Conservation (phyloP, 2,113 vertebrate species). For the Haplotaxodon microlepis region DNA sequence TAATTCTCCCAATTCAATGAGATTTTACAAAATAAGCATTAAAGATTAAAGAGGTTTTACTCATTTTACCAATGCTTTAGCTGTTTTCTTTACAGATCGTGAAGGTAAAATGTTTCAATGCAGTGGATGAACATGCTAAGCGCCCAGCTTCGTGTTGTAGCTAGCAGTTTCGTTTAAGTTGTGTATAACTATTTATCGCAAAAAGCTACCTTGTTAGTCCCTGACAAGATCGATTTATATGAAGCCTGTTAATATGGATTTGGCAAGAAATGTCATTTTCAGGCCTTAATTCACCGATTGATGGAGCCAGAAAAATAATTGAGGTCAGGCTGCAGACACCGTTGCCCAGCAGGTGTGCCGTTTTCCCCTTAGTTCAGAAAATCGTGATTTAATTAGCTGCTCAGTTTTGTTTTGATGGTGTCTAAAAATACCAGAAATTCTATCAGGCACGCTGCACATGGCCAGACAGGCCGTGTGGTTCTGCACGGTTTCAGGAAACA, state of each 20-base stretch:
- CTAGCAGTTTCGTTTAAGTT: not conserved
- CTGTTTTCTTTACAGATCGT: not conserved
- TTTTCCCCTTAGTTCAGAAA: not conserved
- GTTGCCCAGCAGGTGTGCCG: not conserved
- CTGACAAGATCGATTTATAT: not conserved
- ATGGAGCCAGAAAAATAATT: not conserved
- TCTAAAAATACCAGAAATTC: slow-evolving; percentile 40
- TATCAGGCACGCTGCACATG: not conserved
- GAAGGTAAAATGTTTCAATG: not conserved
- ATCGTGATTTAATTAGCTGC: slow-evolving; percentile 17
- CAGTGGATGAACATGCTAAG: not conserved
- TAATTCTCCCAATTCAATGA: not conserved
- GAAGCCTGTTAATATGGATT: not conserved
- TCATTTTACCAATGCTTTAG: not conserved
- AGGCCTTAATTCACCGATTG: not conserved
- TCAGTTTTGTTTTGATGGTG: slow-evolving; percentile 26
- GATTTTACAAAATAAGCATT: not conserved
- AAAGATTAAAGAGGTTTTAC: not conserved
- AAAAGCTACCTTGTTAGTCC: not conserved
- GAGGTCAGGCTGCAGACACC: not conserved
- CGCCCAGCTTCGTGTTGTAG: not conserved
- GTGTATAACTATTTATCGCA: not conserved
- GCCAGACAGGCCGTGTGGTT: slow-evolving; percentile 32
- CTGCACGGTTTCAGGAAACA: slow-evolving; percentile 36
- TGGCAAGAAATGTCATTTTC: not conserved